Percentiles rank a stretch among this genome's conserved stretches.
These are phyloP conservation scores for Ormyrus rosae DNA, from an alignment of 2,888 invertebrate genomes.

Conservation along the genomic window DNA sequence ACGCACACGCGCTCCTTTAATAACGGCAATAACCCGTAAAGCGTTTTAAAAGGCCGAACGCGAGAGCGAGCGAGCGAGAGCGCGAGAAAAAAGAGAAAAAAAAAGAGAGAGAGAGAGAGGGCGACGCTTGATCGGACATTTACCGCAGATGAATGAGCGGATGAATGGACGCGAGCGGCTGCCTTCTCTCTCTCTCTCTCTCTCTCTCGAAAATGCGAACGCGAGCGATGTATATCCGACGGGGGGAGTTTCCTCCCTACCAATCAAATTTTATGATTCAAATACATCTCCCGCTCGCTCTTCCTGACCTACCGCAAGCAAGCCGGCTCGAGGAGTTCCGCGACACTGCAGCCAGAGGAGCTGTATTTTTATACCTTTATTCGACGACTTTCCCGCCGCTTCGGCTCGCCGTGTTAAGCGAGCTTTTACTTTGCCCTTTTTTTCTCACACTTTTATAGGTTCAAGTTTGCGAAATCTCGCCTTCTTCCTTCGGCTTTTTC, in stretches of 20 bases:
- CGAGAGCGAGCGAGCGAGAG: neutral
- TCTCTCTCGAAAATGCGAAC: slow-evolving; percentile 53
- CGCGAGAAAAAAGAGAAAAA: neutral
- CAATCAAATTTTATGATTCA: slow-evolving; percentile 73
- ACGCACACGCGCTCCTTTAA: slow-evolving; percentile 18
- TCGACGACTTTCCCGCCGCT: no score
- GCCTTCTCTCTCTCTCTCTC: slow-evolving; percentile 54
- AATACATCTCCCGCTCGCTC: slow-evolving; percentile 29
- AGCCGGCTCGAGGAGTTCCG: no score
- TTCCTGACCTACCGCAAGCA: neutral
- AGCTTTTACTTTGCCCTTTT: no score
- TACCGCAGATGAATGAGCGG: slow-evolving; percentile 57
- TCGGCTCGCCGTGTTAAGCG: no score
- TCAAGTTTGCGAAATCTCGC: no score
- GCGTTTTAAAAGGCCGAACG: no score
- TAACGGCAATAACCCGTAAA: slow-evolving; percentile 51
- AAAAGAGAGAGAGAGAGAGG: slow-evolving; percentile 19
- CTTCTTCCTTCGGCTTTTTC: no score
- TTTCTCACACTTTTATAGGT: no score
- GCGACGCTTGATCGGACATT: slow-evolving; percentile 44
- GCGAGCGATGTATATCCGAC: slow-evolving; percentile 60
- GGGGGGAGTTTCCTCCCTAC: slow-evolving; percentile 52
- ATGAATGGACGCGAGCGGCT: slow-evolving; percentile 64
- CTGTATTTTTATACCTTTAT: no score
- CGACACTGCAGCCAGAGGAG: no score